These are phyloP conservation scores for Phalera bucephala DNA, from an alignment of 2,888 invertebrate species.

Conservation along the genomic window DNA sequence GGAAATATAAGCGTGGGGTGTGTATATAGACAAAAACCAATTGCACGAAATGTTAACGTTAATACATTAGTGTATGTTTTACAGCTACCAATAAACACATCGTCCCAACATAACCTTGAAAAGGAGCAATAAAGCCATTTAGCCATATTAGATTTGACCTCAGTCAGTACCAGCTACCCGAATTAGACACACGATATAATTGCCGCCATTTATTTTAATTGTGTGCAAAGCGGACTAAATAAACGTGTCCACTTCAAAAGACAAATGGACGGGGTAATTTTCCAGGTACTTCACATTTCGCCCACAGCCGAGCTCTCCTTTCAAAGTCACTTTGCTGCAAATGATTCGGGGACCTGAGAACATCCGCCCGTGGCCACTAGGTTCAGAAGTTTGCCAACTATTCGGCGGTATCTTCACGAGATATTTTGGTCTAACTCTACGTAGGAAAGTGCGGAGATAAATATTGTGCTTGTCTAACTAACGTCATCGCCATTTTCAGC, in stretches of 20 bases:
- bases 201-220: constrained; percentile 37
- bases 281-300: constrained; percentile 16
- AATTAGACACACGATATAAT: constrained; percentile 11
- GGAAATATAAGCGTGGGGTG: too few species aligned
- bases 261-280: constrained; percentile 31
- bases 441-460: constrained; percentile 22
- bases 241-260: constrained; percentile 18
- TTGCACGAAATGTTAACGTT: too few species aligned
- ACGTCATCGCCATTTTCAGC: constrained; percentile 17
- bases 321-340: constrained; percentile 15
- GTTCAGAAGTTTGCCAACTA: constrained; percentile 20
- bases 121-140: constrained; percentile 25
- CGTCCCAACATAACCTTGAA: constrained; percentile 29
- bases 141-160: constrained; percentile 12
- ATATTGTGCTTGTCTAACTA: constrained; percentile 21
- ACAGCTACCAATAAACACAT: too few species aligned
- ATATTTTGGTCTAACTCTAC: constrained; percentile 25
- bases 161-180: constrained; percentile 24
- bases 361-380: constrained; percentile 7
- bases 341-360: constrained; percentile 3
- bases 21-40: too few species aligned
- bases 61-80: too few species aligned
- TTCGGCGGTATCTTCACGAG: constrained; percentile 12
- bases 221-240: constrained; percentile 20
- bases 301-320: constrained; percentile 5